A percentile compares a stretch with the other conserved stretches of the same genome.
Evolutionary conservation across 2,113 vertebrate genomes (phyloP).

Genomic region (Melanocharis versteri): DNA sequence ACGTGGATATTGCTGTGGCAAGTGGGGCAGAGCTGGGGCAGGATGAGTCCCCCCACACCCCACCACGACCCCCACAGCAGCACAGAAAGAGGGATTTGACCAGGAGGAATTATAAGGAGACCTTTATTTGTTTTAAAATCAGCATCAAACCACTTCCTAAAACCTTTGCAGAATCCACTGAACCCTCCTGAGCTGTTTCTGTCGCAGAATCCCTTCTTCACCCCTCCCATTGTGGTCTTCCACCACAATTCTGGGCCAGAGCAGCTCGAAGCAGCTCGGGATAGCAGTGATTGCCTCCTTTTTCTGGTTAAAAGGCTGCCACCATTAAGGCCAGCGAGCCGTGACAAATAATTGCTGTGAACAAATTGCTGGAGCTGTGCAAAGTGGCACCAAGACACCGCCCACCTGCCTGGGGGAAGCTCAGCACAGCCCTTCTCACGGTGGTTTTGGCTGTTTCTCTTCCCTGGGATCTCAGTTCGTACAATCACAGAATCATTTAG

Average conservation of each 20-base stretch:
- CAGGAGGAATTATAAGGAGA: neutral
- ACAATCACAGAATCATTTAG: neutral
- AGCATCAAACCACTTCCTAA: neutral
- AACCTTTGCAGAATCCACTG: neutral
- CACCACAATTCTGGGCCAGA: neutral
- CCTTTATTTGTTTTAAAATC: neutral
- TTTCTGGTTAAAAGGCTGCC: neutral
- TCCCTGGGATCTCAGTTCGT: neutral
- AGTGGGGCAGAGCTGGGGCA: neutral
- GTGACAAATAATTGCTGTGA: conserved; percentile 11
- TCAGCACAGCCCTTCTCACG: neutral
- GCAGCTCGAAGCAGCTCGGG: neutral
- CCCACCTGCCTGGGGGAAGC: neutral
- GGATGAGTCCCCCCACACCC: neutral
- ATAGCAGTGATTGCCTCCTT: neutral
- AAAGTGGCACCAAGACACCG: neutral
- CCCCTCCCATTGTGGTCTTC: neutral
- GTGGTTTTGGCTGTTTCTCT: neutral
- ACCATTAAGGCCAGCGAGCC: neutral
- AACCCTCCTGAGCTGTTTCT: neutral
- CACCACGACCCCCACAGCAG: rapidly evolving
- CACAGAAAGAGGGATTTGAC: neutral
- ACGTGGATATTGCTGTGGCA: neutral
- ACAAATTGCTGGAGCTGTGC: conserved; percentile 38
- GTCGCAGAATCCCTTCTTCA: neutral